Evolutionary conservation across 1,140 invertebrate genomes (phyloP).

Genomic region (Plutomurus gul): DNA sequence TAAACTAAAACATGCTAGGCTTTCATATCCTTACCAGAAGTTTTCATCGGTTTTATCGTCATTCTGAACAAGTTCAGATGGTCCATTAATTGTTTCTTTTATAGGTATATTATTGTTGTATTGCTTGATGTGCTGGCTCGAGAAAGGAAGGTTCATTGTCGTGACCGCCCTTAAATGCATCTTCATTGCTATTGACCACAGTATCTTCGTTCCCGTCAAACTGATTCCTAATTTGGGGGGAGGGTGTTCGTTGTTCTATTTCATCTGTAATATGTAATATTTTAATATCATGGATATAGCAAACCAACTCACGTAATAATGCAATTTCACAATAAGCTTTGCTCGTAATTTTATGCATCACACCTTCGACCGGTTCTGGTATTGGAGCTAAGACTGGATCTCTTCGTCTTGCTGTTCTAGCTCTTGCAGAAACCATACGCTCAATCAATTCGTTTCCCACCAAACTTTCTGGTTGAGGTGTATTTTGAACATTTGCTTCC

Average conservation of each 20-base stretch:
- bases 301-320: neutral
- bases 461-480: conserved; percentile 36
- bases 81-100: neutral
- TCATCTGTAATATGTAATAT: conserved; percentile 5
- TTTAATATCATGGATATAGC: too few relatives aligned
- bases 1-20: neutral
- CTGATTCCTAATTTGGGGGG: neutral
- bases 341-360: neutral
- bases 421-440: conserved; percentile 51
- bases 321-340: neutral
- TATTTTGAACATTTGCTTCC: neutral
- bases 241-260: conserved; percentile 12
- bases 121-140: neutral
- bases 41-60: neutral
- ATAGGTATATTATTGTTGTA: neutral
- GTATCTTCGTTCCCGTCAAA: neutral
- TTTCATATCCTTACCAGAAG: neutral
- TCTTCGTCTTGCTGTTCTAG: conserved; percentile 35
- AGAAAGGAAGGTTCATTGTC: too few relatives aligned
- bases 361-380: conserved; percentile 48
- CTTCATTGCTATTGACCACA: conserved; percentile 6
- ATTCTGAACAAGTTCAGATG: neutral
- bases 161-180: neutral
- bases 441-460: conserved; percentile 53
- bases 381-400: conserved; percentile 47